A percentile compares a stretch with the other conserved stretches of the same genome.
Conservation (phyloP, 2,888 invertebrate genomes). For the Stenoptilia bipunctidactyla region DNA sequence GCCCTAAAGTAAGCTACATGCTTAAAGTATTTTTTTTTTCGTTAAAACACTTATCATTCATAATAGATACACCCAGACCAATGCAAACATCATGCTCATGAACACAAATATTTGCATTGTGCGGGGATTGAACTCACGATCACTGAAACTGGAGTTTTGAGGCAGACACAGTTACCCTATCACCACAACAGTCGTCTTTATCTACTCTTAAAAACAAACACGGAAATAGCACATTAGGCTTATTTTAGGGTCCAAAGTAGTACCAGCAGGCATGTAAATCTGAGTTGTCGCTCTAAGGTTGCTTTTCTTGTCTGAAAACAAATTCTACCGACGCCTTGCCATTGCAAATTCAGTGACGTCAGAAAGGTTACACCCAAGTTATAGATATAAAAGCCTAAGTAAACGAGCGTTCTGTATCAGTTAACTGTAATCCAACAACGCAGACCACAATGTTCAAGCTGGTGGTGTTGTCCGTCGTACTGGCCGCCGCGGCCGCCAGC, state of each 20-base stretch:
- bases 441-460: constrained; percentile 70
- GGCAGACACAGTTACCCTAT: too few relatives aligned
- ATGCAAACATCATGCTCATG: too few relatives aligned
- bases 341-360: constrained; percentile 21
- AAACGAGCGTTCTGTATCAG: constrained; percentile 27
- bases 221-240: constrained; percentile 24
- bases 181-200: too few relatives aligned
- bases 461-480: constrained; percentile 75
- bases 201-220: constrained; percentile 47
- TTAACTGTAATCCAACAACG: constrained; percentile 49
- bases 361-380: constrained; percentile 15
- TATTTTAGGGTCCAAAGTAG: constrained; percentile 27
- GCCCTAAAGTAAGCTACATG: too few relatives aligned
- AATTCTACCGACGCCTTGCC: too few relatives aligned
- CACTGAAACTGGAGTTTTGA: too few relatives aligned
- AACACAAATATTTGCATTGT: too few relatives aligned
- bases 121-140: too few relatives aligned
- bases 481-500: constrained; percentile 69
- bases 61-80: too few relatives aligned
- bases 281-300: constrained; percentile 18
- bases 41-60: too few relatives aligned
- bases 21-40: too few relatives aligned
- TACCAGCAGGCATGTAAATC: not conserved
- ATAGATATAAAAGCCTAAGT: not conserved
- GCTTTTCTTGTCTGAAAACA: constrained; percentile 32